Conservation (phyloP, 2,797 vertebrate species). For the Syndactyla subalaris region DNA sequence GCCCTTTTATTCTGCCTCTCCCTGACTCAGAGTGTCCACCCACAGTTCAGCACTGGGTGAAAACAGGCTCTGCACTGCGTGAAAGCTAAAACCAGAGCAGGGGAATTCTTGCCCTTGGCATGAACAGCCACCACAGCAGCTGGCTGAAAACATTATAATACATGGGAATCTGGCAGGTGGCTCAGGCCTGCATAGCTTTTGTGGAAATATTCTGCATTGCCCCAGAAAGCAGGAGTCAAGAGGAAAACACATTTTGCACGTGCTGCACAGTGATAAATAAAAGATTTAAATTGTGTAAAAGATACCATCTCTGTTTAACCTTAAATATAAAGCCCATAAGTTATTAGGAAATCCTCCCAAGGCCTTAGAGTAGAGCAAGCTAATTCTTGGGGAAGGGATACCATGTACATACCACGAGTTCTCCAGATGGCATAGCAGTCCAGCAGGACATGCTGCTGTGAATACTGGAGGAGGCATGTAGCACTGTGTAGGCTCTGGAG, state of each 20-base stretch:
- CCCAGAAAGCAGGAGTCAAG: not conserved
- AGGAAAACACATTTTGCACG: not conserved
- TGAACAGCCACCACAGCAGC: constrained; percentile 41
- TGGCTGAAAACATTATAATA: constrained; percentile 26
- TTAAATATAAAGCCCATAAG: not conserved
- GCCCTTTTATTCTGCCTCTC: not conserved
- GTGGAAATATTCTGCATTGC: not conserved
- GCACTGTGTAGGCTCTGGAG: not conserved
- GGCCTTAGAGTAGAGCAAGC: not conserved
- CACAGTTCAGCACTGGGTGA: not conserved
- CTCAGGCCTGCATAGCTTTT: constrained; percentile 10
- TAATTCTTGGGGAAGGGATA: not conserved
- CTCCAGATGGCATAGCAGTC: constrained; percentile 17
- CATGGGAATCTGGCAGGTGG: constrained; percentile 61
- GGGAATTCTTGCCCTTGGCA: constrained; percentile 58
- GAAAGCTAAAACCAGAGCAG: constrained; percentile 1
- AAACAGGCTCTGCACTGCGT: not conserved
- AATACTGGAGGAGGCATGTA: not conserved
- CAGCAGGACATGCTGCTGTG: not conserved
- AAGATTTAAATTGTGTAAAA: not conserved
- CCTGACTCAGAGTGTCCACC: not conserved
- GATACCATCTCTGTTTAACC: not conserved
- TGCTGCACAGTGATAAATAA: not conserved
- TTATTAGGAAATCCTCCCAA: not conserved
- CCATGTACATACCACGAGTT: constrained; percentile 1